These are phyloP conservation scores for Rhombomys opimus DNA, from an alignment of 2,113 vertebrate species.

Conservation along the genomic window DNA sequence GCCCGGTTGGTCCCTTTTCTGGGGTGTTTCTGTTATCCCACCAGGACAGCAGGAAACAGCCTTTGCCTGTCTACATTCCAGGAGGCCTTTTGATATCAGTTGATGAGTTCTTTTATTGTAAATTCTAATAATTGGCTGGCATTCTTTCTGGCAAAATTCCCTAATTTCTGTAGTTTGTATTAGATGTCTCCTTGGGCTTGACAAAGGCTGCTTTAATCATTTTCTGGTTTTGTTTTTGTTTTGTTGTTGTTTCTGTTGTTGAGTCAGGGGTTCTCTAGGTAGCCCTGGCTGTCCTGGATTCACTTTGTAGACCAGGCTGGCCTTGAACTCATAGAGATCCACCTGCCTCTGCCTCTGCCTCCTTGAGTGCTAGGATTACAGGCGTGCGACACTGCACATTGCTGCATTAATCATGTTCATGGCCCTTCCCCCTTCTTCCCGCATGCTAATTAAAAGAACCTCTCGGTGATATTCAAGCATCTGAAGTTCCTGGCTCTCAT, in stretches of 20 bases:
- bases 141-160: neutral
- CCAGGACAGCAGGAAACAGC: neutral
- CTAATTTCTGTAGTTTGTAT: neutral
- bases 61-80: neutral
- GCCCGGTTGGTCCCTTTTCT: neutral
- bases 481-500: neutral
- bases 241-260: too few species aligned
- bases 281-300: too few species aligned
- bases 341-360: too few species aligned
- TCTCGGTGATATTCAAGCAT: neutral
- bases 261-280: too few species aligned
- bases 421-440: neutral
- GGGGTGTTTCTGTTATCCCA: neutral
- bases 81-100: neutral
- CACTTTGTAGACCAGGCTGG: too few species aligned
- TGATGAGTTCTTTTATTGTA: neutral
- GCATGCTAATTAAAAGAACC: neutral
- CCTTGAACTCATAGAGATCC: too few species aligned
- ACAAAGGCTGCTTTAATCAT: neutral
- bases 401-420: neutral
- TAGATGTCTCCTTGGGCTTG: neutral
- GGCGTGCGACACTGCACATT: too few species aligned
- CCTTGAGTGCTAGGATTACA: too few species aligned
- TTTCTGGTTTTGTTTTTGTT: too few species aligned
- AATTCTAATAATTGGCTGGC: neutral